Evolutionary conservation across 2,113 vertebrate species (phyloP).

Genomic region (Capreolus pygargus): DNA sequence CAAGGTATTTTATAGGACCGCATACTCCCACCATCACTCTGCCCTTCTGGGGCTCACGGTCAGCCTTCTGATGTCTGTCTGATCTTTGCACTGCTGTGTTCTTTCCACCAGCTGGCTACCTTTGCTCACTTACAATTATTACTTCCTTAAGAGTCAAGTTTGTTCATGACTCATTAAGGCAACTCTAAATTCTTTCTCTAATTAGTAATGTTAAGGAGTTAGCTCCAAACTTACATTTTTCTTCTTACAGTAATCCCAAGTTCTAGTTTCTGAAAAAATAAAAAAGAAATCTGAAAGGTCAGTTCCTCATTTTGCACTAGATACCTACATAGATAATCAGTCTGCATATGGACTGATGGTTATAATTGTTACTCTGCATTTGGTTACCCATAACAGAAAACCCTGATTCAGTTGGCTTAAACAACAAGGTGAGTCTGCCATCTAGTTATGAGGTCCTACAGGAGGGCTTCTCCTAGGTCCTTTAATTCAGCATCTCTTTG

Average conservation of each 20-base stretch:
- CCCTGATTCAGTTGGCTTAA: background rate
- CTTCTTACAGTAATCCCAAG: background rate
- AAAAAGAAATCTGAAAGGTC: background rate
- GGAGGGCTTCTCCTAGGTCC: background rate
- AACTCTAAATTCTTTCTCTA: constrained; percentile 8
- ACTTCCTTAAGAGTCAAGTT: background rate
- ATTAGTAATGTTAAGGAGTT: background rate
- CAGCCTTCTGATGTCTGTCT: background rate
- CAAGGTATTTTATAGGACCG: background rate
- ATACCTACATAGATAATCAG: background rate
- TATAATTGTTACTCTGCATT: background rate
- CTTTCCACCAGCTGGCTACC: background rate
- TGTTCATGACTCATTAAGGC: background rate
- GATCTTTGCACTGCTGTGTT: background rate
- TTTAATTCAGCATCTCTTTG: background rate
- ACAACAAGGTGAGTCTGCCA: background rate
- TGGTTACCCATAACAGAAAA: background rate
- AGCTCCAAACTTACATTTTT: background rate
- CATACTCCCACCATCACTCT: background rate
- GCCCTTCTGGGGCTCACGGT: background rate
- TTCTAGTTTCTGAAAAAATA: background rate
- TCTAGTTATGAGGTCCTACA: background rate
- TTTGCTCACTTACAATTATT: background rate
- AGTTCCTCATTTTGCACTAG: background rate
- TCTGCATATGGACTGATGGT: background rate